Conservation (phyloP, 2,797 vertebrate species). For the Propithecus perrieri region DNA sequence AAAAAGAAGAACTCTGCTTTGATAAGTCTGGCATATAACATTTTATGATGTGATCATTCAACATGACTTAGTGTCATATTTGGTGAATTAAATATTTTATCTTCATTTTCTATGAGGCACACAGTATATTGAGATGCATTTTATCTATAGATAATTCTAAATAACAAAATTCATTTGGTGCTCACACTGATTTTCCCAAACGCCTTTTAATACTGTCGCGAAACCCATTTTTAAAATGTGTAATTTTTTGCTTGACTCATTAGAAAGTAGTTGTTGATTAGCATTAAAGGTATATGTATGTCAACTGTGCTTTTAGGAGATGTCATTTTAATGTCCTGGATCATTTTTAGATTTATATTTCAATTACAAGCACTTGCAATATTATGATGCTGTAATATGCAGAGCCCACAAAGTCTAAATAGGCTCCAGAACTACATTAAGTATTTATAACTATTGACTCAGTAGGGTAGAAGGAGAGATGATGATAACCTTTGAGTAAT, state of each 20-base stretch:
- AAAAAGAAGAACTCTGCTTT: neutral
- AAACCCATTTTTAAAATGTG: neutral
- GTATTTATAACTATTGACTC: neutral
- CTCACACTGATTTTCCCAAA: neutral
- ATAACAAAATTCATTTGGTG: neutral
- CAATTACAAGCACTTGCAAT: neutral
- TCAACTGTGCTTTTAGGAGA: neutral
- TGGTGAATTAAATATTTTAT: constrained; percentile 11
- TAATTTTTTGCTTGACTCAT: neutral
- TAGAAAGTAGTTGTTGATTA: neutral
- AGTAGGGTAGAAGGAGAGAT: neutral
- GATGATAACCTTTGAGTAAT: neutral
- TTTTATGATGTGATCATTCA: neutral
- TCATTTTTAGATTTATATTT: constrained; percentile 38
- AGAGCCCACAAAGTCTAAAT: neutral
- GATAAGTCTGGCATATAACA: neutral
- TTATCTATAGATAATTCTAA: neutral
- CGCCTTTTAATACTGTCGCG: neutral
- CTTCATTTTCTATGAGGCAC: neutral
- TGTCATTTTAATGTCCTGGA: neutral
- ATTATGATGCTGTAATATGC: neutral
- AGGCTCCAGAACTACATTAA: neutral
- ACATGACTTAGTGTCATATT: neutral
- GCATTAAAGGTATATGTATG: accelerated
- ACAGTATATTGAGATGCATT: neutral